phyloP scores from a whole-genome alignment of 2,113 vertebrate species.

The Nothoprocta pentlandii region DNA sequence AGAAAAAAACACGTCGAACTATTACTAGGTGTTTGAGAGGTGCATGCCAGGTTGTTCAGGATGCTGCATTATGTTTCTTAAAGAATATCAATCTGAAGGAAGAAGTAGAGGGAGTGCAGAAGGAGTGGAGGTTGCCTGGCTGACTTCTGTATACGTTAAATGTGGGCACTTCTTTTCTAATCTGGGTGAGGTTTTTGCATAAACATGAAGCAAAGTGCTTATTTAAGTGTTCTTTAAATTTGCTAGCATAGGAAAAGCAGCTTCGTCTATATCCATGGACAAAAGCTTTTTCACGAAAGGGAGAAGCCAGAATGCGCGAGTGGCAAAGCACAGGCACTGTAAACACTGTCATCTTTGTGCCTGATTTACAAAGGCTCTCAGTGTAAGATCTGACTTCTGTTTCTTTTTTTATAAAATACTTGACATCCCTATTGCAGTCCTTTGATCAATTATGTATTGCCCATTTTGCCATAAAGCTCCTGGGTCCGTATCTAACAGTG shows the following conservation, averaged over 20 bases:
- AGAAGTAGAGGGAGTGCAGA: neutral
- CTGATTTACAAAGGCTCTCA: slow-evolving; percentile 45
- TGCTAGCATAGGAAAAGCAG: slow-evolving; percentile 42
- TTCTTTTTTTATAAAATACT: slow-evolving; percentile 39
- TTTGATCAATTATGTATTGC: neutral
- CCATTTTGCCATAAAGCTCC: neutral
- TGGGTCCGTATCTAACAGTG: neutral
- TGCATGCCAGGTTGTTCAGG: neutral
- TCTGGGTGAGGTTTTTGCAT: neutral
- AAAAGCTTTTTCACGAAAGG: slow-evolving; percentile 61
- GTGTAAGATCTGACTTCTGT: slow-evolving; percentile 47
- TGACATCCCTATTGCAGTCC: slow-evolving; percentile 14
- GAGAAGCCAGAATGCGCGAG: slow-evolving; percentile 55
- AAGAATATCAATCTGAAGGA: neutral
- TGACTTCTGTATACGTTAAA: neutral
- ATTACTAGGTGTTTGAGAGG: neutral
- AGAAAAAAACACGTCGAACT: neutral
- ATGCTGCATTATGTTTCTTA: neutral
- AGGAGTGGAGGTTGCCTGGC: neutral
- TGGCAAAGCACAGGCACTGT: neutral
- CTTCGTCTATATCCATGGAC: slow-evolving; percentile 24
- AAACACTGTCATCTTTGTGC: slow-evolving; percentile 74
- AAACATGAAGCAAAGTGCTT: slow-evolving; percentile 20
- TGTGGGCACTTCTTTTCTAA: neutral
- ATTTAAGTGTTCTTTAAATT: slow-evolving; percentile 19